These are phyloP conservation scores for Scaptomyza hsui DNA, from an alignment of 1,140 invertebrate genomes.

Conservation along the genomic window DNA sequence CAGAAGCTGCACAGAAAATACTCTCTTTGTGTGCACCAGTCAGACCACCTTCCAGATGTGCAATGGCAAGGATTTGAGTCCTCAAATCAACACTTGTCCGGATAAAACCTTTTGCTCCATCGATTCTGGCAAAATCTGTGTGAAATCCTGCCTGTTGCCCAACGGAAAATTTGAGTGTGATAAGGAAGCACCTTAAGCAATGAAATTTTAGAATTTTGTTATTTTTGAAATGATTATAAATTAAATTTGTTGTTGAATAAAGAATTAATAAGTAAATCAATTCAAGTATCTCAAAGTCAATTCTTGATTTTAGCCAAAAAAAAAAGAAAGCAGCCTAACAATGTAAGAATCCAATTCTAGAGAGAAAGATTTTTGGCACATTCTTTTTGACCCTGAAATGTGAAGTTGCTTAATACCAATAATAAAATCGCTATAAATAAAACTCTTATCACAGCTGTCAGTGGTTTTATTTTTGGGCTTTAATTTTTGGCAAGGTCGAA, in stretches of 20 bases:
- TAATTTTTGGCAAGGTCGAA: slow-evolving; percentile 5
- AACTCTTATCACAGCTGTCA: slow-evolving; percentile 20
- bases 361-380: neutral
- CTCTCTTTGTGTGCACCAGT: slow-evolving; percentile 69
- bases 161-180: slow-evolving; percentile 43
- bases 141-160: slow-evolving; percentile 43
- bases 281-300: no score
- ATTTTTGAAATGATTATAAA: neutral
- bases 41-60: slow-evolving; percentile 68
- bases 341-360: slow-evolving; percentile 1
- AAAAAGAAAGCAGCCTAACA: no score
- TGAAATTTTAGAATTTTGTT: neutral
- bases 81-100: slow-evolving; percentile 44
- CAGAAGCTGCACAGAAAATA: slow-evolving; percentile 32
- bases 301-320: no score
- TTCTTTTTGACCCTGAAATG: slow-evolving; percentile 22
- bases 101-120: slow-evolving; percentile 50
- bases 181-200: slow-evolving; percentile 8
- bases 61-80: slow-evolving; percentile 20
- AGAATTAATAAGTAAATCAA: neutral
- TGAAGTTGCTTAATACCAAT: slow-evolving; percentile 14
- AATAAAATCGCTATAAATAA: slow-evolving; percentile 25
- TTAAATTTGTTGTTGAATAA: neutral
- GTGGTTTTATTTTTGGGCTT: neutral
- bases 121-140: slow-evolving; percentile 53